Evolutionary conservation across 2,888 invertebrate species (phyloP), one percentile per base, ranked within the genome.

Genomic region (Dicranocentrus wangi): DNA sequence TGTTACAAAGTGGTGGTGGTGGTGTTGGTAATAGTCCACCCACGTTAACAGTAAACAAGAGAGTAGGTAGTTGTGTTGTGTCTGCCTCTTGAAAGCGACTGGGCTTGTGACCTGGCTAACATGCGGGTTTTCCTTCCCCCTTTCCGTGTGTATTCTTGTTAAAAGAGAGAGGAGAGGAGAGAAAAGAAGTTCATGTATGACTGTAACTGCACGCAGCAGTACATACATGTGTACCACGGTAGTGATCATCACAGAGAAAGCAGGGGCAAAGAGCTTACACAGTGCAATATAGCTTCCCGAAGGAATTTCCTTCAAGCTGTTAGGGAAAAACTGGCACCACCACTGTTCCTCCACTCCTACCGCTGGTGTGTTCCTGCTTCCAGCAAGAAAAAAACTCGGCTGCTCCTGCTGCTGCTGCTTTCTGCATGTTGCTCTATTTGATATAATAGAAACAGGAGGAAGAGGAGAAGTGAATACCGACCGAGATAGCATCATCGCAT

Each of bases 71-170:
- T 32, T 58, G 77, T 70, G 77, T 77, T 77, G 77, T 77, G 77
- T 77, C 77, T 77, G 77, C 77, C 70, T 70, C 77, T 69, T 65
- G 69, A 58, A 72, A 82, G 69, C 79, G 79, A 82, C 82, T 82
- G 82, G 55, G 68, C 73, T 70, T 51, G 60, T 61, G 75, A 75
- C 68, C 68, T 68, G 75, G 69, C 55, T 55, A 58, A 73, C 82
- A 65, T 79, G 79, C 79, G 79, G 82, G 78, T 82, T 82, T 77
- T 66, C 78, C 65, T 78, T 66, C 55, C 65, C 69, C 17, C 23
- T 71, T 42, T 53, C 51, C 55, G 47, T 47, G 47, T 47, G 15
- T 47, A 32, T 32, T 10, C 32, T 10, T 32, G 32, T 7, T 32
- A 32, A 32, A 60, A 10, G 66, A 47, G 32, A 66, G 28, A 28